A percentile compares a stretch with the other conserved stretches of the same genome.
These are phyloP conservation scores for Polydesmus complanatus DNA, from an alignment of 2,888 invertebrate genomes.

Conservation along the genomic window DNA sequence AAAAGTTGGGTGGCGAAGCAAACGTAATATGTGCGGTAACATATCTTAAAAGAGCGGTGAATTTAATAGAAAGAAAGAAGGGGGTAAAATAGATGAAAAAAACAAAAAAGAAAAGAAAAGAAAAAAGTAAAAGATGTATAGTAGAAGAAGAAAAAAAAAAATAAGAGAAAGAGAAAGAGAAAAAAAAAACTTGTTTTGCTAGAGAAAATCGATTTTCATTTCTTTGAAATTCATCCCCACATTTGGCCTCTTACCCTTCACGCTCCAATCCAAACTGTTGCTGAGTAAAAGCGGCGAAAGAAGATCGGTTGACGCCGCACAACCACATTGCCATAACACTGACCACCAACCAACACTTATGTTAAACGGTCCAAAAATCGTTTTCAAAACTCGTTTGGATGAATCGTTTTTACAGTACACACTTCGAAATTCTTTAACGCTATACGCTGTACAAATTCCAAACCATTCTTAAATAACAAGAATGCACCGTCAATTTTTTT, in stretches of 20 bases:
- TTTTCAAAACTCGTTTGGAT: no score
- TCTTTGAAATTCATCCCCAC: background rate
- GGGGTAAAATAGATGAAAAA: background rate
- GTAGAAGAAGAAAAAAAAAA: background rate
- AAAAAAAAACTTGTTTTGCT: background rate
- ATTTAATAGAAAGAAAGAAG: background rate
- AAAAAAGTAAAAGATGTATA: background rate
- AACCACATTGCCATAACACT: no score
- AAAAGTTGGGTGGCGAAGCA: background rate
- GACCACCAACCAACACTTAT: no score
- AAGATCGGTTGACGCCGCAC: no score
- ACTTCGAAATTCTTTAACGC: no score
- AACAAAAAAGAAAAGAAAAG: background rate
- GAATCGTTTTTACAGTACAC: no score
- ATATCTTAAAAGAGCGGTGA: background rate
- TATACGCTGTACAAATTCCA: no score
- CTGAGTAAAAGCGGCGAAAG: no score
- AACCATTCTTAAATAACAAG: no score
- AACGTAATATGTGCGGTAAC: background rate
- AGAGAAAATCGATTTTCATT: background rate
- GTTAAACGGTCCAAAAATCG: no score
- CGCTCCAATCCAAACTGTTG: background rate
- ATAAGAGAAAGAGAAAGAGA: no score
- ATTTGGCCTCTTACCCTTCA: background rate
- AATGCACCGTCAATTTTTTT: no score